These are phyloP conservation scores for Frankliniella fusca DNA, from an alignment of 2,888 invertebrate species.

Conservation along the genomic window DNA sequence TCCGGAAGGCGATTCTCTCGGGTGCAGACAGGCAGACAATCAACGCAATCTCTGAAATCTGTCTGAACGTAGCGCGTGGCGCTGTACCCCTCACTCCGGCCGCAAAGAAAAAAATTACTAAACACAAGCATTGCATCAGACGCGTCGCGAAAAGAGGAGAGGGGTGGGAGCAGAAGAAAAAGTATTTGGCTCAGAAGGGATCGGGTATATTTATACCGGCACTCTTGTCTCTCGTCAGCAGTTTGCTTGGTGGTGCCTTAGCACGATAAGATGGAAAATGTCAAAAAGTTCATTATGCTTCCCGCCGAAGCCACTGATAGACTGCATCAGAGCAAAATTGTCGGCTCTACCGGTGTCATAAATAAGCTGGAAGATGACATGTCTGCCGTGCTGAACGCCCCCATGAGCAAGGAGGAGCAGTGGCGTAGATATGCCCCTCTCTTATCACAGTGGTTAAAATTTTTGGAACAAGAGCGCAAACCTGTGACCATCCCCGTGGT, in stretches of 20 bases:
- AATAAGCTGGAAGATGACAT: neutral
- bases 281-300: neutral
- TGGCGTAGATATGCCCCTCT: neutral
- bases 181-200: neutral
- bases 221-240: neutral
- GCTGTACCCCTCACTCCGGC: neutral
- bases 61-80: neutral
- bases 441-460: neutral
- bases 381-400: neutral
- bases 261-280: neutral
- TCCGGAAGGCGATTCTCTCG: neutral
- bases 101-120: neutral
- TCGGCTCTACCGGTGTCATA: neutral
- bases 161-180: too few species aligned
- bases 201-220: neutral
- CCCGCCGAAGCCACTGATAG: neutral
- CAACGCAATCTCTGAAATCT: neutral
- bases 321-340: neutral
- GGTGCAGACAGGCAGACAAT: neutral
- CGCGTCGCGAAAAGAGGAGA: neutral
- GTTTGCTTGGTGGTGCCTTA: neutral
- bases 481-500: neutral
- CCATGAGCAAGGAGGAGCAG: neutral
- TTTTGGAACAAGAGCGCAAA: neutral
- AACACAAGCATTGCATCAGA: neutral